phyloP scores from a whole-genome alignment of 1,140 invertebrate species.

The Dendroctonus ponderosae region DNA sequence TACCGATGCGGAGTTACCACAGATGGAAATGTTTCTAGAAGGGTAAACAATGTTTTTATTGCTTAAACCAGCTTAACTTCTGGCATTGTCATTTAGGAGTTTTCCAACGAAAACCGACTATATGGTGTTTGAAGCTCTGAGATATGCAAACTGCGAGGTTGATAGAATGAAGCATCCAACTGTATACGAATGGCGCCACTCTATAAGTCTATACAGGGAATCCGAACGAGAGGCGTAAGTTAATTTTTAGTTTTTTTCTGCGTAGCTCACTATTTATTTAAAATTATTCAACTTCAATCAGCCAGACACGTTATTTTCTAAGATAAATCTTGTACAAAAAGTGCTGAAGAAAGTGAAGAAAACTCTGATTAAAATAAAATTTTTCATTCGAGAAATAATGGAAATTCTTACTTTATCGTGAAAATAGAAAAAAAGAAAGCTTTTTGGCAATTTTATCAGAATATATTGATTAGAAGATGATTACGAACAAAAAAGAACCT shows the following conservation, averaged over 20 bases:
- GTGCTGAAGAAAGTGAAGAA: no score
- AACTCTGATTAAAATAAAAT: no score
- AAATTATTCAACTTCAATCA: no score
- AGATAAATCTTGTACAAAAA: no score
- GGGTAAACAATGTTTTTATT: constrained; percentile 47
- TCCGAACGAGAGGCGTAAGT: constrained; percentile 58
- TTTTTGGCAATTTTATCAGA: no score
- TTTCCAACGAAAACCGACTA: constrained; percentile 68
- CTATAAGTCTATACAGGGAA: constrained; percentile 55
- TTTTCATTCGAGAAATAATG: no score
- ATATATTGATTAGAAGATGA: no score
- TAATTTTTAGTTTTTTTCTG: neutral
- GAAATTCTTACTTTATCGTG: no score
- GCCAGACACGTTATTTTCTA: no score
- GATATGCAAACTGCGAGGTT: constrained; percentile 51
- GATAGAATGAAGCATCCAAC: constrained; percentile 60
- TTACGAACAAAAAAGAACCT: no score
- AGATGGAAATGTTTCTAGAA: constrained; percentile 55
- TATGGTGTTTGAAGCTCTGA: constrained; percentile 66
- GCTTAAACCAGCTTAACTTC: neutral
- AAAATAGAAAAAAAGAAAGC: no score
- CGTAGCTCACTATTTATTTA: no score
- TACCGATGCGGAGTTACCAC: constrained; percentile 55
- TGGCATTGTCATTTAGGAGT: constrained; percentile 52
- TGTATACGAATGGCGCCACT: constrained; percentile 67